Base-by-base conservation (phyloP, 2,113 vertebrate species). In the Acanthisitta chloris region DNA sequence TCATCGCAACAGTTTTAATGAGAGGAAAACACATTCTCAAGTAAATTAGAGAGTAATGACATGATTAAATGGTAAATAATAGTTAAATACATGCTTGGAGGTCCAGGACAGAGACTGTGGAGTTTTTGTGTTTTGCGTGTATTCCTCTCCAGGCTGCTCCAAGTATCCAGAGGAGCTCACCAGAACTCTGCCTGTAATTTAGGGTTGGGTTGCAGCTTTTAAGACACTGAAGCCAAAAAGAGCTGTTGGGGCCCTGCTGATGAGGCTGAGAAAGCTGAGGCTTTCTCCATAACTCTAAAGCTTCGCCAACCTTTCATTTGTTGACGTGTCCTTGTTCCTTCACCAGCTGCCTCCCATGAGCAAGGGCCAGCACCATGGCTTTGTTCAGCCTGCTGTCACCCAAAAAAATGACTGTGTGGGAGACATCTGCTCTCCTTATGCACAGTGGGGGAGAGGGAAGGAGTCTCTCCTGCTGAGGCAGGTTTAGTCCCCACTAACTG, bases 11-110 rank as follows among this genome's bases (percentile, higher is more conserved):
- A 54, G 84, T 61, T 94, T 93, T 92, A 93, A 71, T 73, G 85
- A 97, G 96, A 97, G 93, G 54, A 90, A 95, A 81, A 96, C 57
- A 84, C 72, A 86, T 70, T 92, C 90, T 95, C 86, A 94, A 92
- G 73, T 91, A 95, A 97, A 91, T 96, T 95, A 87, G 67, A 84
- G 77, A 82, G 42, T 83, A 81, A 86, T 86, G 46, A 89, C 59
- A 91, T 77, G 83, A 96, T 82, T 96, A 96, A 96, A 94, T 91
- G 77, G 64, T 90, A 92, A 89, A 79, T 81, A 96, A 96, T 48
- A 71, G 64, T 95, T 93, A 96, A 93, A 85, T 92, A 72, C 61
- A 94, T 95, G 69, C 79, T 88, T 95, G 88, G 94, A 95, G 79
- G 92, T 96, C 84, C 81, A 92, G 82, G 62, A 54, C 26, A 94